Evolutionary conservation across 1,140 invertebrate species (phyloP).

Genomic region (Diabrotica undecimpunctata): DNA sequence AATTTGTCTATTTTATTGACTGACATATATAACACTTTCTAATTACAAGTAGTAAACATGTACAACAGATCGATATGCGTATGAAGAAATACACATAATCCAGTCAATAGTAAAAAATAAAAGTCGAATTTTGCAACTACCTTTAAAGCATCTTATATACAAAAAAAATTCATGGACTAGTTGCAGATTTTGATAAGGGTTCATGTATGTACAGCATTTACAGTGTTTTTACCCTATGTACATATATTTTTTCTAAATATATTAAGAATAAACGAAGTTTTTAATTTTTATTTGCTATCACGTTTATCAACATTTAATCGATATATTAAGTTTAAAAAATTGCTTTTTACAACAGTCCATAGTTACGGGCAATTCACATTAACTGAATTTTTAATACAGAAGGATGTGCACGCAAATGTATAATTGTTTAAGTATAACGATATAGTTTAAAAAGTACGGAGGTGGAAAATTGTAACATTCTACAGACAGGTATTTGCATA

Average conservation of each 20-base stretch:
- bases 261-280: conserved; percentile 32
- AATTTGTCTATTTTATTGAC: conserved; percentile 39
- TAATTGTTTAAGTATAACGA: not conserved
- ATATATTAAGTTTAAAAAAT: conserved; percentile 25
- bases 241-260: conserved; percentile 24
- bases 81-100: conserved; percentile 26
- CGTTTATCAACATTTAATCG: conserved; percentile 35
- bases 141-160: conserved; percentile 24
- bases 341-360: conserved; percentile 28
- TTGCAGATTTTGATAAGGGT: conserved; percentile 32
- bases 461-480: not conserved
- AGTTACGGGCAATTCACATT: not conserved
- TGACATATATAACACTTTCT: conserved; percentile 40
- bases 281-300: conserved; percentile 37
- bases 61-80: conserved; percentile 34
- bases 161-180: conserved; percentile 32
- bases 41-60: conserved; percentile 35
- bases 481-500: too few relatives aligned
- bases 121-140: conserved; percentile 25
- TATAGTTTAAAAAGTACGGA: not conserved
- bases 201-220: conserved; percentile 34
- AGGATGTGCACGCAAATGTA: not conserved
- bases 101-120: conserved; percentile 30
- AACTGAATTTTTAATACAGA: not conserved
- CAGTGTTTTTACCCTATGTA: conserved; percentile 22